These are phyloP conservation scores for Lepidurus apus DNA, from an alignment of 1,140 invertebrate genomes.

Conservation along the genomic window DNA sequence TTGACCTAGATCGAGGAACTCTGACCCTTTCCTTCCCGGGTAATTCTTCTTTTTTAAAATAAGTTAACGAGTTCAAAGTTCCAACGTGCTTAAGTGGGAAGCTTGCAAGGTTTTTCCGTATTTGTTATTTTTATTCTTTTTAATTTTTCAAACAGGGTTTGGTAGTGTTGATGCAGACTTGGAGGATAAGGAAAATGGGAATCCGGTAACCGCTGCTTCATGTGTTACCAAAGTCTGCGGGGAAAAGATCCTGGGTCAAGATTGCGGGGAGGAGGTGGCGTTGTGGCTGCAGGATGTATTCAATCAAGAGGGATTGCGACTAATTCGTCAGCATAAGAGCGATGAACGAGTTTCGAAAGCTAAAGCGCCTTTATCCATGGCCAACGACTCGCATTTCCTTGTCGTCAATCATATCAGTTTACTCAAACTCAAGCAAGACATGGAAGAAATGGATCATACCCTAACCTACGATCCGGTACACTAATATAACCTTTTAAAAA, in stretches of 20 bases:
- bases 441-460: constrained; percentile 43
- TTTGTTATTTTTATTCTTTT: background rate
- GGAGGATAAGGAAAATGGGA: constrained; percentile 33
- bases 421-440: constrained; percentile 51
- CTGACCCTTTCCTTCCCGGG: constrained; percentile 65
- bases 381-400: constrained; percentile 84
- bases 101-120: background rate
- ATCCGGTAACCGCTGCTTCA: constrained; percentile 42
- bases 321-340: constrained; percentile 56
- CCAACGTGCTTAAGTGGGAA: background rate
- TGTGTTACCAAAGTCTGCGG: constrained; percentile 79
- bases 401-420: constrained; percentile 72
- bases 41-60: constrained; percentile 39
- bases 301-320: constrained; percentile 57
- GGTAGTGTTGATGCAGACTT: constrained; percentile 33
- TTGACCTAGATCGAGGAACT: constrained; percentile 56
- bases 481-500: background rate
- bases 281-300: constrained; percentile 68
- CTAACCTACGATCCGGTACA: constrained; percentile 36
- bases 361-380: constrained; percentile 56
- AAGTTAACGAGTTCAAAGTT: constrained; percentile 20
- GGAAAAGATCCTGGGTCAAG: constrained; percentile 66
- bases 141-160: constrained; percentile 34
- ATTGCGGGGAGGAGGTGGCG: constrained; percentile 73
- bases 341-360: constrained; percentile 23